Percentiles rank a stretch among this genome's conserved stretches.
Conservation (phyloP, 2,797 vertebrate species). For the Bradypus variegatus region DNA sequence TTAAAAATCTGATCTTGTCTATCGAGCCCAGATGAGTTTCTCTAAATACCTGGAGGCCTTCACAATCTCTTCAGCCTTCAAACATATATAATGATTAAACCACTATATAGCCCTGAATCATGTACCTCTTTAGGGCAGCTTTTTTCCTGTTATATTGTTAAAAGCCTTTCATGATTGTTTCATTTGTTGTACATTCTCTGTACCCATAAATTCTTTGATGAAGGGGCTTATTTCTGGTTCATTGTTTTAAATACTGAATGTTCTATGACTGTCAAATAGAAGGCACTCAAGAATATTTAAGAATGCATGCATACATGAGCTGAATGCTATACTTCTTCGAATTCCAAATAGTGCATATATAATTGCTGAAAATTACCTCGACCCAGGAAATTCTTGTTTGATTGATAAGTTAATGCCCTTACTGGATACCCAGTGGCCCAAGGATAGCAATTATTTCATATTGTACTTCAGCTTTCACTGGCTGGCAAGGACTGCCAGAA, state of each 20-base stretch:
- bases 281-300: background rate
- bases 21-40: background rate
- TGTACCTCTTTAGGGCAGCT: background rate
- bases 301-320: background rate
- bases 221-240: background rate
- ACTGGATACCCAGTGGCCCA: background rate
- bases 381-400: background rate
- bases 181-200: background rate
- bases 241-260: background rate
- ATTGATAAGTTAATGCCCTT: background rate
- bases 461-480: background rate
- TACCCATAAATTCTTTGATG: background rate
- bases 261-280: background rate
- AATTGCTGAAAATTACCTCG: background rate
- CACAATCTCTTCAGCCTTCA: background rate
- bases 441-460: background rate
- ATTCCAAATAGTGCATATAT: background rate
- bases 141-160: background rate
- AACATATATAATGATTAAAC: background rate
- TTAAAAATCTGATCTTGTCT: background rate
- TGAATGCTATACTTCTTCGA: background rate
- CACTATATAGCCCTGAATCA: background rate
- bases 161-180: background rate
- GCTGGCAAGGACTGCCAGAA: background rate
- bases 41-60: background rate